A percentile compares a stretch with the other conserved stretches of the same genome.
Conservation (phyloP, 2,113 vertebrate genomes). For the Microtus pennsylvanicus region DNA sequence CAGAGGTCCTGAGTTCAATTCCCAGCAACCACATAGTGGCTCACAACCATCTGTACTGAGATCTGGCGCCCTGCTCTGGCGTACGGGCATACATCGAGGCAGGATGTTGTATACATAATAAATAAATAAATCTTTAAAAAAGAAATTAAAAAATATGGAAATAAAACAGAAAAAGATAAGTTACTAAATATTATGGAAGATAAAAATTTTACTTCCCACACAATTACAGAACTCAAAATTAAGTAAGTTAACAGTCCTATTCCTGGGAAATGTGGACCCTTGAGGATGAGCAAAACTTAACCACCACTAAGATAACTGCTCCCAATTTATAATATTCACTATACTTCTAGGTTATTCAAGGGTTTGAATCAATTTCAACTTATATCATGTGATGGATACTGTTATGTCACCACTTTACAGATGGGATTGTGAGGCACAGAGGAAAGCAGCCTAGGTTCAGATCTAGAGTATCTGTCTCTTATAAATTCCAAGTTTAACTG, state of each 20-base stretch:
- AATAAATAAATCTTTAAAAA: too few species aligned
- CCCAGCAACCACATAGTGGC: too few species aligned
- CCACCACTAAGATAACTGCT: background rate
- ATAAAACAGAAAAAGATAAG: background rate
- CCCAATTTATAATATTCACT: background rate
- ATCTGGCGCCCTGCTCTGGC: too few species aligned
- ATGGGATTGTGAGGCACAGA: background rate
- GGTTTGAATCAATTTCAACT: background rate
- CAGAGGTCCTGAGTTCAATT: too few species aligned
- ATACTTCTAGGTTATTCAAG: too few species aligned
- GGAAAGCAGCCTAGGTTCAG: background rate
- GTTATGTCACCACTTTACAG: background rate
- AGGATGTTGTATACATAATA: too few species aligned
- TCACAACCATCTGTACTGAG: too few species aligned
- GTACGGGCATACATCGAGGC: too few species aligned
- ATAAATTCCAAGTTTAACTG: background rate
- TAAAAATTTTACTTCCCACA: background rate
- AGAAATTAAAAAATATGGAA: background rate
- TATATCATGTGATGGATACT: accelerated
- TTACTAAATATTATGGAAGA: background rate
- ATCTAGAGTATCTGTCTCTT: background rate
- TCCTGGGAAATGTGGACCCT: background rate
- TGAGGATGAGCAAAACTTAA: background rate
- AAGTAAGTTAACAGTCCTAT: background rate
- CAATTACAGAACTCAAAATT: constrained; percentile 2